phyloP scores from a whole-genome alignment of 1,140 invertebrate species.

The Lasaia peninsularis region DNA sequence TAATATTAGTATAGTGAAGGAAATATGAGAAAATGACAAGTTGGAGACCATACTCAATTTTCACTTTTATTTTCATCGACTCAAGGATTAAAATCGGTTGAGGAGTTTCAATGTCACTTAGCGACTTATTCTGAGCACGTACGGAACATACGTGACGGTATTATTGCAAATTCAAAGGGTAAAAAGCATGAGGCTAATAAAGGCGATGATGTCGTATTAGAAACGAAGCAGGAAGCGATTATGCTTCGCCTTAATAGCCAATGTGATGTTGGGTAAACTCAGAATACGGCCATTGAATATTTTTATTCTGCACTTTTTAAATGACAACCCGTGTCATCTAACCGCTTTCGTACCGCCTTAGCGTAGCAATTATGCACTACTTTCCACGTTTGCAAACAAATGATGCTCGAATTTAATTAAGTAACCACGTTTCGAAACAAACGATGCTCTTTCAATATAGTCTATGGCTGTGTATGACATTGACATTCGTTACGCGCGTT shows the following conservation, averaged over 20 bases:
- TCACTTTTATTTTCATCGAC: neutral
- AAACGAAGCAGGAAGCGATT: constrained; percentile 27
- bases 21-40: neutral
- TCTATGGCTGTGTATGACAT: too few relatives aligned
- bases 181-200: constrained; percentile 56
- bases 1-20: neutral
- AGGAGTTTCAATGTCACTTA: constrained; percentile 15
- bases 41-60: neutral
- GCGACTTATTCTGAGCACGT: constrained; percentile 44
- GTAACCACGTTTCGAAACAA: too few relatives aligned
- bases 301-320: too few relatives aligned
- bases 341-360: too few relatives aligned
- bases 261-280: neutral
- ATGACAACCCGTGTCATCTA: too few relatives aligned
- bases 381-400: too few relatives aligned
- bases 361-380: too few relatives aligned
- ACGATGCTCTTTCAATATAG: too few relatives aligned
- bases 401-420: too few relatives aligned
- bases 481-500: too few relatives aligned
- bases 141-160: constrained; percentile 45
- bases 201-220: constrained; percentile 48
- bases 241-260: constrained; percentile 28
- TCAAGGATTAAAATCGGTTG: neutral
- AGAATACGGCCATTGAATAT: too few relatives aligned
- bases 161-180: constrained; percentile 69